Evolutionary conservation across 2,797 vertebrate genomes (phyloP), one percentile per base, ranked within the genome.

Genomic region (Arrhamphus sclerolepis): DNA sequence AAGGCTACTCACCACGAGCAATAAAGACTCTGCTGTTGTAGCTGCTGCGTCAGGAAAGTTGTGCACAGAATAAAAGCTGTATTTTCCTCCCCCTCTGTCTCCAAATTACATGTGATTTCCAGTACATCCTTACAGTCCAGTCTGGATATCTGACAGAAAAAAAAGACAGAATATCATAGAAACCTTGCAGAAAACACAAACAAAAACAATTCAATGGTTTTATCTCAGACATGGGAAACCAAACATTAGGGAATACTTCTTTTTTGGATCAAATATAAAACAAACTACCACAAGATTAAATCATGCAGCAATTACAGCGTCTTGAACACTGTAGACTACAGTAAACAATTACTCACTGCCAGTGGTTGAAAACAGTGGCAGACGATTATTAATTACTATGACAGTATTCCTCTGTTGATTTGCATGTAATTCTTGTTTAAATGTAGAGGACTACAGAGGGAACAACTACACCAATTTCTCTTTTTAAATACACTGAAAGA

Each of bases 41-140:
- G 95, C 84, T 99, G 97, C 82, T 98, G 97, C 46, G 96, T 99
- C 79, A 99, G 93, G 75, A 97, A 98, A 0, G 97, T 99, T 46
- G 97, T 98, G 87, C 98, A 99, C 74, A 99, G 93, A 85, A 99
- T 94, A 86, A 98, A 98, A 4, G 97, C 98, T 40, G 94, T 95
- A 39, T 94, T 96, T 84, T 97, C 96, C 78, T 98, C 97, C 19
- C 97, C 96, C 71, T 99, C 98, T 0, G 95, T 94, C 80, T 99
- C 98, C 87, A 99, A 81, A 78, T 94, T 99, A 87, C 95, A 96
- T 46, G 98, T 98, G 70, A 98, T 95, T 80, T 99, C 97, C 77
- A 99, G 88, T 1, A 97, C 91, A 69, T 99, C 97, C 80, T 98
- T 97, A 73, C 95, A 96, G 87, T 99, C 96, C 51, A 99, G 93